Base-by-base conservation (phyloP, 2,888 invertebrate genomes). In the Tipula helvola region DNA sequence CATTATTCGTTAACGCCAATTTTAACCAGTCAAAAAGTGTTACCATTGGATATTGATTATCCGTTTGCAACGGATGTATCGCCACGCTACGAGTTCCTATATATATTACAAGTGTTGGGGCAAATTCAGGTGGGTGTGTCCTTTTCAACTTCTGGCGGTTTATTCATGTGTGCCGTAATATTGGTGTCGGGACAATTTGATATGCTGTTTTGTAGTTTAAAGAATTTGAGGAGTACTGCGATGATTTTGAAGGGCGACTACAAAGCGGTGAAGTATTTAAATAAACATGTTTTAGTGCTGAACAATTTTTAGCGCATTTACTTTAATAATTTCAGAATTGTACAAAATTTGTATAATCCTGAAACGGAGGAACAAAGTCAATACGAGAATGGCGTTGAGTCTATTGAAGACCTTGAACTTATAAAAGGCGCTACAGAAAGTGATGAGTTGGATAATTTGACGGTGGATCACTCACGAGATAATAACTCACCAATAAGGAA, bases 41-140 rank as follows among this genome's bases (percentile, higher is more conserved):
- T 91, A 28, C 91, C 91, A 0, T 86, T 91, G 44, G 86, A 88
- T 85, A 90, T 90, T 87, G 90, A 90, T 89, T 91, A 91, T 89
- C 91, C 91, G 7, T 89, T 91, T 18, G 89, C 91, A 87, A 89
- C 89, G 87, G 89, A 88, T 39, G 90, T 90, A 87, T 71, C 86
- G 47, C 88, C 88, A 8, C 71, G 85, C 13, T 89, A 89, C 87
- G 91, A 89, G 1, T 83, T 88, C 3, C 87, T 88, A 1, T 89
- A 88, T 86, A 41, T 87, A 0, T 18, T 88, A 4, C 91, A 91
- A 88, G 89, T 89, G 12, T 87, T 90, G 85, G 91, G 90, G 0
- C 91, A 91, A 88, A 88, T 90, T 83, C 90, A 91, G 88, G 89
- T 90, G 12, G 90, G 90, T 0, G 88, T 90, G 13, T 87, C 87